These are phyloP conservation scores for Lithophane leautieri DNA, from an alignment of 2,888 invertebrate genomes.

Conservation along the genomic window DNA sequence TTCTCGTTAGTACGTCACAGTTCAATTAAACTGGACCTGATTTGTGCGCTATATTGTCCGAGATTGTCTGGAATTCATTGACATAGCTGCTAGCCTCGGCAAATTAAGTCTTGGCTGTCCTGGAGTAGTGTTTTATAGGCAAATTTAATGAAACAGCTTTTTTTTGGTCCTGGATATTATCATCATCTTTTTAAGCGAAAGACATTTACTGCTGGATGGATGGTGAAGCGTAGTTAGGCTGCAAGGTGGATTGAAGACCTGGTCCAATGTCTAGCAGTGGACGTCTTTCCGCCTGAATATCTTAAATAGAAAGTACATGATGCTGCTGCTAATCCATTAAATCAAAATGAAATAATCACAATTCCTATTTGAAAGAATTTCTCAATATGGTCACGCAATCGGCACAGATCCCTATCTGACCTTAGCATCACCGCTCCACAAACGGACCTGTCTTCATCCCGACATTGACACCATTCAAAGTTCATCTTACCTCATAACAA, in stretches of 20 bases:
- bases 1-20: constrained; percentile 38
- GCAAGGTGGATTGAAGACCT: too few species aligned
- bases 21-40: constrained; percentile 52
- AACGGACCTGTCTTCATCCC: constrained; percentile 13
- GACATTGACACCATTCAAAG: constrained; percentile 38
- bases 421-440: constrained; percentile 1
- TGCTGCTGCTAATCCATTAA: too few species aligned
- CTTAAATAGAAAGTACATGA: too few species aligned
- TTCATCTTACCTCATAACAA: constrained; percentile 30
- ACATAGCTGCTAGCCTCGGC: constrained; percentile 40
- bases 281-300: too few species aligned
- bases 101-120: constrained; percentile 38
- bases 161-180: constrained; percentile 2
- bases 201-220: too few species aligned
- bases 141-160: constrained; percentile 8
- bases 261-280: too few species aligned
- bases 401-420: neutral
- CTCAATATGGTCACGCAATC: neutral
- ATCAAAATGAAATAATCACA: too few species aligned
- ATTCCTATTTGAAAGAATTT: too few species aligned
- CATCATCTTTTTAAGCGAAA: neutral
- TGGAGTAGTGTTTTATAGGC: neutral
- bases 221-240: neutral
- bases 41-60: constrained; percentile 47
- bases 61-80: constrained; percentile 50